phyloP scores from a whole-genome alignment of 2,888 invertebrate genomes.

The Eilema depressum region DNA sequence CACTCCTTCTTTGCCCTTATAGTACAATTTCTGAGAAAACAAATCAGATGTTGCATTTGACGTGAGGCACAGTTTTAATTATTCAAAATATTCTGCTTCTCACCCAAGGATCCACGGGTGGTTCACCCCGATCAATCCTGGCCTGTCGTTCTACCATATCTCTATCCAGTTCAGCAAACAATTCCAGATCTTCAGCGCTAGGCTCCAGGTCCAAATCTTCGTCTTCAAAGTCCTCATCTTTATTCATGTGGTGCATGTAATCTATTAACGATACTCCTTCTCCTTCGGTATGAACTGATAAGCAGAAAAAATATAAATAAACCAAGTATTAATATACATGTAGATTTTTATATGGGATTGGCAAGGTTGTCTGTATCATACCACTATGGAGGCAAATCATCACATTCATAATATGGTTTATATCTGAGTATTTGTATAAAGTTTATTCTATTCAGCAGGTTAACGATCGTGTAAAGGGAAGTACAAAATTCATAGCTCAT shows the following conservation, averaged over 20 bases:
- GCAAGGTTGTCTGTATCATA: no score
- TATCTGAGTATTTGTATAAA: no score
- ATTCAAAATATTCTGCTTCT: slow-evolving; percentile 6
- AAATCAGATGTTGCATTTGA: not conserved
- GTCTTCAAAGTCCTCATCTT: slow-evolving; percentile 47
- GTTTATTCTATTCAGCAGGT: no score
- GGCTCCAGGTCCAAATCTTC: slow-evolving; percentile 70
- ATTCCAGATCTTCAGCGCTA: slow-evolving; percentile 77
- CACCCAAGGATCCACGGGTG: slow-evolving; percentile 80
- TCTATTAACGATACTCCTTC: slow-evolving; percentile 70
- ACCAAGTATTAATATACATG: not conserved
- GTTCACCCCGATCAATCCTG: slow-evolving; percentile 78
- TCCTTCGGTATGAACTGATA: slow-evolving; percentile 56
- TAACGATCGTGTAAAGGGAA: no score
- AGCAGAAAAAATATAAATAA: not conserved
- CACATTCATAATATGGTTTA: no score
- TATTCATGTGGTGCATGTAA: slow-evolving; percentile 65
- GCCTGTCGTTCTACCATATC: slow-evolving; percentile 74
- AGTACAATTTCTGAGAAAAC: slow-evolving; percentile 71
- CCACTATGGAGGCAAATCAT: no score
- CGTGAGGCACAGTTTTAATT: not conserved
- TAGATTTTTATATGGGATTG: not conserved
- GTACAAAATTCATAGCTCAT: no score
- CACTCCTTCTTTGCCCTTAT: slow-evolving; percentile 73
- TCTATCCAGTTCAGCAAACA: slow-evolving; percentile 75